Base-by-base conservation (phyloP, 2,888 invertebrate genomes). In the Xylota segnis region DNA sequence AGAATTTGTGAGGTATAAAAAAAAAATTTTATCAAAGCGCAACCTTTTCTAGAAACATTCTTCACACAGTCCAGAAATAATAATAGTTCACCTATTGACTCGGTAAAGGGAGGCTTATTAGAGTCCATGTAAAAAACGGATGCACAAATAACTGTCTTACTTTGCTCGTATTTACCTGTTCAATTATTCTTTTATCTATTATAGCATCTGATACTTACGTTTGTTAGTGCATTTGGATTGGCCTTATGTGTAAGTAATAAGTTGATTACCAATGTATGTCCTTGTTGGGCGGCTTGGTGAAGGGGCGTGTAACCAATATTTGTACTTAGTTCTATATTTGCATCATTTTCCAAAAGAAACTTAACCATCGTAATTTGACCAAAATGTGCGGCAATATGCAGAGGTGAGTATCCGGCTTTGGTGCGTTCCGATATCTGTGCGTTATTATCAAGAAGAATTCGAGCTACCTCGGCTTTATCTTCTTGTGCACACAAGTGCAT, bases 241-340 rank as follows among this genome's bases (percentile, higher is more conserved):
- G 99, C 99, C 90, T 96, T 97, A 93, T 97, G 96, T 90, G 98
- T 98, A 88, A 99, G 93, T 47, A 99, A 94, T 66, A 98, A 94
- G 90, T 96, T 97, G 68, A 99, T 98, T 88, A 99, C 97, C 89
- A 98, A 95, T 0, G 98, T 97, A 92, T 99, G 99, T 0, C 99
- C 99, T 92, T 99, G 99, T 91, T 99, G 99, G 0, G 99, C 98
- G 0, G 99, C 99, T 91, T 99, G 99, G 93, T 99, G 99, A 12
- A 99, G 94, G 0, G 99, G 98, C 0, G 99, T 99, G 92, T 98
- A 98, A 58, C 97, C 97, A 76, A 96, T 95, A 7, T 94, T 94
- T 0, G 97, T 97, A 52, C 93, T 94, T 4, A 96, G 95, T 87
- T 97, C 95, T 65, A 99, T 97, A 89, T 97, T 96, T 0, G 98